Evolutionary conservation across 2,888 invertebrate species (phyloP), one percentile per base, ranked within the genome.

Genomic region (Netelia inedita): DNA sequence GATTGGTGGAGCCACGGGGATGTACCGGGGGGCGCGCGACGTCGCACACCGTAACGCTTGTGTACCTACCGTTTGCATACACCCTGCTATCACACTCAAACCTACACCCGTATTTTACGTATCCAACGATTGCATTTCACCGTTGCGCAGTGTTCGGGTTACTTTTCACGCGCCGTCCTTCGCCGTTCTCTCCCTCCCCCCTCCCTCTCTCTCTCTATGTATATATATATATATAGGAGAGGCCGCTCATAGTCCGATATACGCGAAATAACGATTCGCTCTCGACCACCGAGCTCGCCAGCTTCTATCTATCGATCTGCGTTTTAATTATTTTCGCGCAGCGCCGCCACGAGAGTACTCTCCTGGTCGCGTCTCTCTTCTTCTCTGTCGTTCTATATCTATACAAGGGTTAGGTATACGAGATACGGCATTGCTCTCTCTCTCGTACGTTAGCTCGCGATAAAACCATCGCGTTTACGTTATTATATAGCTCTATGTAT

Each of bases 291-390:
- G 66, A 57, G n/a, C 19, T 57, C 21, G 2, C 65, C 66, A 41
- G 63, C 59, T 74, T 82, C 87, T 87, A 88, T 88, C 89, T 88
- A 90, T 89, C 86, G 89, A 89, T 90, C 88, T 88, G 87, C 63
- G 85, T 90, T 90, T 90, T 90, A 90, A 90, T 90, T 90, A 90
- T 89, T 89, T 87, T 89, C 87, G 80, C 55, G 65, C 59, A 75
- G 57, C 23, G 76, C 76, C 83, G 83, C 81, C 84, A 61, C 85
- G 88, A 78, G 87, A 87, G 87, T 85, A 61, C 57, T 41, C 66
- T 28, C 41, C 81, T 59, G 41, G 21, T 59, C 19, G 14, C 21
- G 21, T 11, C n/a, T 23, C 23, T 19, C 55, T 61, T 3, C 2
- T 1, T n/a, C 14, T n/a, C n/a, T 50, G 19, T 55, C 21, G 59